Evolutionary conservation across 2,113 vertebrate genomes (phyloP), one percentile per base, ranked within the genome.

Genomic region (Theropithecus gelada): DNA sequence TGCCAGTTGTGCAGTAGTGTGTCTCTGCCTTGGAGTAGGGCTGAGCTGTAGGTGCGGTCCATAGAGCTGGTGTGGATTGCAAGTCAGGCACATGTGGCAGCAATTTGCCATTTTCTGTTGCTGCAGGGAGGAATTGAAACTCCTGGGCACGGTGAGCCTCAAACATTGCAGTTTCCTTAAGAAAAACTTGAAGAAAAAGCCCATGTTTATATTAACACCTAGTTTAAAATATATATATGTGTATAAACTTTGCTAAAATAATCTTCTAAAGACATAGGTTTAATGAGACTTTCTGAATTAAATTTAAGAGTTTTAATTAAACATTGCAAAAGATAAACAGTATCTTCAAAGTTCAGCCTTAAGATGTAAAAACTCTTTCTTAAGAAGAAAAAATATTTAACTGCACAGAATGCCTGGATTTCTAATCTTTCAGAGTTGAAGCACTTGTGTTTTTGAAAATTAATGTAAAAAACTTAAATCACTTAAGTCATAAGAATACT

Each of bases 41-140:
- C 98, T 97, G 97, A 98, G 45, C 96, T 94, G 87, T 89, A 98
- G 97, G 94, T 96, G 68, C 79, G 89, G 75, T 95, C 86, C 93
- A 88, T 95, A 72, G 93, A 97, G 48, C 91, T 91, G 89, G 93
- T 97, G 96, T 92, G 96, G 96, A 90, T 85, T 38, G 84, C 86
- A 92, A 98, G 94, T 97, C 98, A 97, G 83, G 96, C 94, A 98
- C 98, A 98, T 98, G 84, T 98, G 98, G 98, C 96, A 99, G 68
- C 96, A 98, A 98, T 99, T 98, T 98, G 93, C 94, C 96, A 43
- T 94, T 98, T 98, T 96, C 48, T 81, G 43, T 96, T 97, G 95
- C 97, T 98, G 88, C 83, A 66, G 93, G 95, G 94, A 98, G 88
- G 92, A 98, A 96, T 93, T 98, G 94, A 94, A 97, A 85, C 92